Percentiles rank a stretch among this genome's conserved stretches.
phyloP scores from a whole-genome alignment of 1,140 invertebrate species.

The Drosophila serrata region DNA sequence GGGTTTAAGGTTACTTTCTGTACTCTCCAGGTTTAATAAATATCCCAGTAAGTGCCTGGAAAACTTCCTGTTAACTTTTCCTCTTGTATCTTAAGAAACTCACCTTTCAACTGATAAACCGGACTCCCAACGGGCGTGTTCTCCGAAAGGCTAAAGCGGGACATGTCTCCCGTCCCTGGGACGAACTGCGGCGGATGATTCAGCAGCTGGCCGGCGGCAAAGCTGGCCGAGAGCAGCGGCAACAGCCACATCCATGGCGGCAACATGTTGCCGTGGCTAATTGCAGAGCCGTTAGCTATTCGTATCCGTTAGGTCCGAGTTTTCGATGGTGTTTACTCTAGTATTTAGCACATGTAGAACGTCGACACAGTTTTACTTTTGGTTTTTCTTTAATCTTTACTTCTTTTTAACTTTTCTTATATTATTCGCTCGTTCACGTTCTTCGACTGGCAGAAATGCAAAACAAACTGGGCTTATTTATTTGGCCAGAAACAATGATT shows the following conservation, averaged over 20 bases:
- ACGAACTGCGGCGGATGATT: slow-evolving; percentile 91
- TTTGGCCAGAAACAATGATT: slow-evolving; percentile 35
- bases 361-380: slow-evolving; percentile 27
- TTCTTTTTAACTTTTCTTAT: neutral
- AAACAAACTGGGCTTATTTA: slow-evolving; percentile 48
- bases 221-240: slow-evolving; percentile 34
- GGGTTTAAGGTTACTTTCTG: neutral
- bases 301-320: slow-evolving; percentile 69
- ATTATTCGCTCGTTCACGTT: slow-evolving; percentile 10
- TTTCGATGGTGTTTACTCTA: slow-evolving; percentile 63
- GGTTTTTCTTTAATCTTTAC: slow-evolving; percentile 4
- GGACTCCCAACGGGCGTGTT: slow-evolving; percentile 91
- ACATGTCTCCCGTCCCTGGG: slow-evolving; percentile 91
- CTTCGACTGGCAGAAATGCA: slow-evolving; percentile 47
- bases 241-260: slow-evolving; percentile 42
- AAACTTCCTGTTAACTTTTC: too few species aligned
- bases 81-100: neutral
- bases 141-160: slow-evolving; percentile 90
- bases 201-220: slow-evolving; percentile 81
- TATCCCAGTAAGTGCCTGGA: neutral
- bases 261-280: slow-evolving; percentile 80
- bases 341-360: slow-evolving; percentile 74
- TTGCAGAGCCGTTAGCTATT: slow-evolving; percentile 67
- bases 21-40: neutral
- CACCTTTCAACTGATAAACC: slow-evolving; percentile 90